These are phyloP conservation scores for Mobula hypostoma DNA, from an alignment of 2,113 vertebrate genomes.

Conservation along the genomic window DNA sequence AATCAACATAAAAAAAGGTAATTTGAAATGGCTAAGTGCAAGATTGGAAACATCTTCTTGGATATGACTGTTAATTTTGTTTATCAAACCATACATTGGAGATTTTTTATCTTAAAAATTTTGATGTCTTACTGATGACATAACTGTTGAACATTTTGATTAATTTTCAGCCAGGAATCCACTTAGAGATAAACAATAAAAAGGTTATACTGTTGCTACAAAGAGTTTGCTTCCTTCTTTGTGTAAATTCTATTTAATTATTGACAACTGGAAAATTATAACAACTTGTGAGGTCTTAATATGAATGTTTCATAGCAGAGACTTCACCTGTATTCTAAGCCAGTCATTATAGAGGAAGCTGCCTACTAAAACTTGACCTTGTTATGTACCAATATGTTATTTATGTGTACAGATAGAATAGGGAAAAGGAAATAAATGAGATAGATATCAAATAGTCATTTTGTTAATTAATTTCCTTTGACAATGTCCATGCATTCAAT, in stretches of 20 bases:
- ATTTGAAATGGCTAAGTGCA: background rate
- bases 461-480: background rate
- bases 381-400: background rate
- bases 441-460: background rate
- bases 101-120: background rate
- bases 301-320: conserved; percentile 1
- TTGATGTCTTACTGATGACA: background rate
- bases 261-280: background rate
- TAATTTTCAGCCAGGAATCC: background rate
- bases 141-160: background rate
- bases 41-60: background rate
- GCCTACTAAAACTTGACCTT: background rate
- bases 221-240: background rate
- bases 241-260: background rate
- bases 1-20: background rate
- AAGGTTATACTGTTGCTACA: background rate
- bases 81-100: background rate
- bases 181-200: background rate
- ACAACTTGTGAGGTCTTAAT: background rate
- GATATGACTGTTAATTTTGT: background rate
- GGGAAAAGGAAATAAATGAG: background rate
- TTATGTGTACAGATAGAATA: background rate
- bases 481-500: background rate
- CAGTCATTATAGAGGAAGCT: background rate
- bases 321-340: conserved; percentile 7